Conservation (phyloP, 2,888 invertebrate genomes). For the Pteria penguin region DNA sequence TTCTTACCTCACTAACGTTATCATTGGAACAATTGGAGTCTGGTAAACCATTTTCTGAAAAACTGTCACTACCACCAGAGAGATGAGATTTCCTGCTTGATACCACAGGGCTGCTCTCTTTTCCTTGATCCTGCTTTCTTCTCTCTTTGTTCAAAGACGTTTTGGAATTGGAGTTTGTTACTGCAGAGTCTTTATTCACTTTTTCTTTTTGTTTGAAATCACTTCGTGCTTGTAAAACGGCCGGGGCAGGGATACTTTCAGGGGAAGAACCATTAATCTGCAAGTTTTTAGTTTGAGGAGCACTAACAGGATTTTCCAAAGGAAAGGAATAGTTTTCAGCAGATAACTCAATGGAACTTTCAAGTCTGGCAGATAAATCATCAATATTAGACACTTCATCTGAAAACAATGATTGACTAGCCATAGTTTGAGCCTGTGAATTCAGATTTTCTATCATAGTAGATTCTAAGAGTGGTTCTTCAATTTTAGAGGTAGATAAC, state of each 20-base stretch:
- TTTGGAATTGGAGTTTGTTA: background rate
- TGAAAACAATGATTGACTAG: background rate
- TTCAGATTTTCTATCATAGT: slow-evolving; percentile 32
- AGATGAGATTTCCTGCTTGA: background rate
- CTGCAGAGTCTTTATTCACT: background rate
- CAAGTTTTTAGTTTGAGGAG: too few relatives aligned
- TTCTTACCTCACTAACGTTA: slow-evolving; percentile 60
- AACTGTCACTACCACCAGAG: slow-evolving; percentile 6
- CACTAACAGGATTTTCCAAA: too few relatives aligned
- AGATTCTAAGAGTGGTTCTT: slow-evolving; percentile 42
- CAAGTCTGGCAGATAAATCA: slow-evolving; percentile 4
- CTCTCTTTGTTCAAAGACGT: background rate
- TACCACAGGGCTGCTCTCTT: too few relatives aligned
- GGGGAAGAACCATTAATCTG: too few relatives aligned
- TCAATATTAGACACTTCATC: background rate
- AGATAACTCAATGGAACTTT: slow-evolving; percentile 16
- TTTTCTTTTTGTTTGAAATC: too few relatives aligned
- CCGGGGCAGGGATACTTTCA: too few relatives aligned
- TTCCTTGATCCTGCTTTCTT: background rate
- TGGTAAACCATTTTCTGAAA: slow-evolving; percentile 27
- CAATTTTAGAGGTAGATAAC: slow-evolving; percentile 36
- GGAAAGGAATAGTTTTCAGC: background rate
- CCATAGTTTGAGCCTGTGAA: background rate
- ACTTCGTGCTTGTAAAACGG: too few relatives aligned
- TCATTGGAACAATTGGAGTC: slow-evolving; percentile 63